Base-by-base conservation (phyloP, 2,113 vertebrate genomes). In the Onychostruthus taczanowskii region DNA sequence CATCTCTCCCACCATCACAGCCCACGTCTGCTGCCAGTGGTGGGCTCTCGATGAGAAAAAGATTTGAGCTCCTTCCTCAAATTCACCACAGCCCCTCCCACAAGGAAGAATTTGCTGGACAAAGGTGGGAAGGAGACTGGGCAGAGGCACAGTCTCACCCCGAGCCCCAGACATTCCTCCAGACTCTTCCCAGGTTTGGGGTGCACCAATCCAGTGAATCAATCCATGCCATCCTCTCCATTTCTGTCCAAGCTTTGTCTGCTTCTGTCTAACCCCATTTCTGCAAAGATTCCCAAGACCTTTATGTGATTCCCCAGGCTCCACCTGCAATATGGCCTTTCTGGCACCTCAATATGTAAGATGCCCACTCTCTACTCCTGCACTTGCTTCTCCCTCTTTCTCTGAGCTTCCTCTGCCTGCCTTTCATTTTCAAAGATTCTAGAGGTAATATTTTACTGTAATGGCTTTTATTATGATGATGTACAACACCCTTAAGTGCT, bases 401-500 rank as follows among this genome's bases (percentile, higher is more conserved):
- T 30, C 61, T 58, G 55, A 49, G 37, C 49, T 55, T 50, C 26
- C n/a, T 83, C 21, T 53, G 44, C 66, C n/a, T 85, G 74, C 7
- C 7, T 96, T 92, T 50, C 77, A 66, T 78, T 92, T 72, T 76
- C 82, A 80, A 55, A 68, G 14, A 56, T 62, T 84, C 67, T 46
- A 50, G 49, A 96, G 46, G 79, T 39, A 85, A 47, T 94, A 84
- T 84, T 96, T 96, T 82, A 95, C 77, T 74, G 59, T 89, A 94
- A 89, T 87, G 86, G 56, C 12, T 35, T 94, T 92, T 93, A 68
- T 87, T 31, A 84, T 44, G 52, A 52, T 87, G 83, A 95, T 85
- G 44, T 94, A 95, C 92, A 93, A 86, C 87, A 90, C 59, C 69
- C 64, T 92, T 91, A 95, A 94, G 91, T 93, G 78, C 78, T 89